Conservation (phyloP, 2,888 invertebrate genomes). For the Pterobdella sp. region DNA sequence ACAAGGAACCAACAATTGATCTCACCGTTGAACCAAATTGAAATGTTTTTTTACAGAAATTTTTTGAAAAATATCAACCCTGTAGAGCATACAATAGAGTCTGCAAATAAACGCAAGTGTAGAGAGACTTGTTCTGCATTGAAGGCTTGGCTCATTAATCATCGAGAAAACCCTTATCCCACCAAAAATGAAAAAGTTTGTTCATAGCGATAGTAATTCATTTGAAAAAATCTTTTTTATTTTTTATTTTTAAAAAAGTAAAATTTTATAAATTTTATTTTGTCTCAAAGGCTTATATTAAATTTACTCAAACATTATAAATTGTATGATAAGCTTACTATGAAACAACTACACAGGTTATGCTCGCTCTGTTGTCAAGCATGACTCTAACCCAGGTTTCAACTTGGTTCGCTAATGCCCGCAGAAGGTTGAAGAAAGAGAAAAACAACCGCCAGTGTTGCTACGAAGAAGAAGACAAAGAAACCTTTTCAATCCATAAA, state of each 20-base stretch:
- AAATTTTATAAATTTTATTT: too few relatives aligned
- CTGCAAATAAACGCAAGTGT: slow-evolving; percentile 7
- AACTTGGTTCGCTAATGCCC: slow-evolving; percentile 26
- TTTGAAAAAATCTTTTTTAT: too few relatives aligned
- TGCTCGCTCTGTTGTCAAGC: slow-evolving; percentile 13
- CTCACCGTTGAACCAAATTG: too few relatives aligned
- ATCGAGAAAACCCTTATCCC: slow-evolving; percentile 26
- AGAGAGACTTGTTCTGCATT: slow-evolving; percentile 15
- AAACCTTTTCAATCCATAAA: neutral
- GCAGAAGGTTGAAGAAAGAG: slow-evolving; percentile 25
- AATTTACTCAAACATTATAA: too few relatives aligned
- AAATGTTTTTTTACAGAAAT: too few relatives aligned
- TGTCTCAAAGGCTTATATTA: too few relatives aligned
- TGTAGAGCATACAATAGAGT: too few relatives aligned
- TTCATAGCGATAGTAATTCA: too few relatives aligned
- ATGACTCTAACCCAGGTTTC: slow-evolving; percentile 26
- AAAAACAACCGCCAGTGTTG: neutral
- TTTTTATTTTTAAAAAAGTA: too few relatives aligned
- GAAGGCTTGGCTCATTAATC: slow-evolving; percentile 20
- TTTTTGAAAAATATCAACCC: too few relatives aligned
- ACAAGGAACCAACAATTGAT: too few relatives aligned
- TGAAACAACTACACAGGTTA: slow-evolving; percentile 7
- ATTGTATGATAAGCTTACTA: too few relatives aligned
- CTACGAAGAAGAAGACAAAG: neutral
- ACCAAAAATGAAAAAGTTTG: slow-evolving; percentile 21